Evolutionary conservation across 2,797 vertebrate species (phyloP), one percentile per base, ranked within the genome.

Genomic region (Sebastes itinus): DNA sequence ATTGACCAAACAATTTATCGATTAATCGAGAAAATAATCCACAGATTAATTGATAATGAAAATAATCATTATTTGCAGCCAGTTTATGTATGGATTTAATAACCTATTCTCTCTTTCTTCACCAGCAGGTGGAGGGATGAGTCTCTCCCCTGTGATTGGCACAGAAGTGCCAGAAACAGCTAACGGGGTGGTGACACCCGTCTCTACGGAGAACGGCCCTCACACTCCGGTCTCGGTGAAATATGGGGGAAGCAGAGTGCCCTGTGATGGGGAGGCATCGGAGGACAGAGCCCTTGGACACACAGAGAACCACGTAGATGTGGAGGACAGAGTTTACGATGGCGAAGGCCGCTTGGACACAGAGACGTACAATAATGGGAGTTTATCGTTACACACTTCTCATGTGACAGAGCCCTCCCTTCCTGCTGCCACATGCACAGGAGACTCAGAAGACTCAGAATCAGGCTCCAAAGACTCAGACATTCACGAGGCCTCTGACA

Each of bases 71-170:
- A 42, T 18, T 46, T 46, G 42, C 16, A 46, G 42, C 42, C 42
- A 2, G 46, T 12, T 58, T 6, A 13, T 54, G 52, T 62, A 14
- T 61, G 7, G 23, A 46, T 73, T 65, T 46, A 13, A 63, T 80
- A 54, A 63, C 32, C 8, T 52, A 1, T 58, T 33, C 4, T 70
- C 1, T 58, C 13, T 87, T 28, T 82, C 62, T 81, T 85, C 54
- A 42, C 72, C 78, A 94, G 93, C 94, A 93, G 95, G 93, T 90
- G 94, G 94, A 96, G 95, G 94, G 94, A 96, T 96, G 96, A 96
- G 95, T 94, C 93, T 93, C 93, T 96, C 94, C 94, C 92, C 94
- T 95, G 95, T 92, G 85, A 91, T 89, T 88, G 93, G 92, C 94
- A 92, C 92, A 66, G 93, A 95, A 18, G 92, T 94, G 94, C 94